A percentile compares a stretch with the other conserved stretches of the same genome.
phyloP scores from a whole-genome alignment of 2,888 invertebrate species.

The Petrolisthes cinctipes region DNA sequence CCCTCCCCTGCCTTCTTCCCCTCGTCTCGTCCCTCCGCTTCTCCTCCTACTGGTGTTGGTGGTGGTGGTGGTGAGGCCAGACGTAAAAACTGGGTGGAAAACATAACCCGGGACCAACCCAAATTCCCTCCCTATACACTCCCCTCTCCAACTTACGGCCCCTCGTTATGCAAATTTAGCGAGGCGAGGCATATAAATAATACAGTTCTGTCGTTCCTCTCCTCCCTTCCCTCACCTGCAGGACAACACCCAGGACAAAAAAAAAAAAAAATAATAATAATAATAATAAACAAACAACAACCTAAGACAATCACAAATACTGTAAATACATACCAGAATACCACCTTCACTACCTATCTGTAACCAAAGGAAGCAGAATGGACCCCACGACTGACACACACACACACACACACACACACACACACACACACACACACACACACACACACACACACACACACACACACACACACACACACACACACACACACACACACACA shows the following conservation, averaged over 20 bases:
- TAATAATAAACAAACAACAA: too few relatives aligned
- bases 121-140: constrained; percentile 39
- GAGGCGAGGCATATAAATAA: constrained; percentile 40
- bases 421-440: constrained; percentile 31
- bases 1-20: neutral
- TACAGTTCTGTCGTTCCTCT: constrained; percentile 29
- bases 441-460: constrained; percentile 10
- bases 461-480: constrained; percentile 33
- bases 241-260: too few relatives aligned
- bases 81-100: constrained; percentile 3
- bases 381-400: too few relatives aligned
- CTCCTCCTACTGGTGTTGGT: neutral
- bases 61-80: too few relatives aligned
- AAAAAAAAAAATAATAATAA: too few relatives aligned
- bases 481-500: constrained; percentile 5
- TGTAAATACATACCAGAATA: too few relatives aligned
- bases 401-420: constrained; percentile 15
- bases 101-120: constrained; percentile 8
- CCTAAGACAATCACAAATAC: too few relatives aligned
- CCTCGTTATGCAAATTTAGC: constrained; percentile 49
- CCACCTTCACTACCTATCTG: too few relatives aligned
- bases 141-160: constrained; percentile 33
- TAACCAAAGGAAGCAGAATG: too few relatives aligned
- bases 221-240: neutral
- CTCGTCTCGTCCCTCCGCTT: neutral